These are phyloP conservation scores for Blastobasis adustella DNA, from an alignment of 2,888 invertebrate genomes.

Conservation along the genomic window DNA sequence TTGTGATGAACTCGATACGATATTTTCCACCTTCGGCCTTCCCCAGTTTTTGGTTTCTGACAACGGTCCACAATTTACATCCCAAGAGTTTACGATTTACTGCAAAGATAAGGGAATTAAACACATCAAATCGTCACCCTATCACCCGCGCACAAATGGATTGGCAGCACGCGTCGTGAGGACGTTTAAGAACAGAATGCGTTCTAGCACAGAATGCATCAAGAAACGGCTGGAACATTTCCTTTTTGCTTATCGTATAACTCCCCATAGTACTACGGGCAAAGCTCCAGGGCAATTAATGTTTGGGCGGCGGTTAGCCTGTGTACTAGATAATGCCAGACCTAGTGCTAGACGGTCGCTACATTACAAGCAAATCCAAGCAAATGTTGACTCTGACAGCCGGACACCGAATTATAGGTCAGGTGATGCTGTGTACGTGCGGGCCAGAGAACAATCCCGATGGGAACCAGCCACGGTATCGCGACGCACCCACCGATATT, in stretches of 20 bases:
- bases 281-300: not conserved
- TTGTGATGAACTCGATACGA: not conserved
- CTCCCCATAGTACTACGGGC: not conserved
- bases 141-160: not conserved
- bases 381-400: not conserved
- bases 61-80: constrained; percentile 1
- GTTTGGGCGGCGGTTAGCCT: not conserved
- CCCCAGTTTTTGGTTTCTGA: not conserved
- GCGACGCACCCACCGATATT: not conserved
- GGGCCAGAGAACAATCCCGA: not conserved
- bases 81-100: not conserved
- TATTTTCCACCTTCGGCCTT: not conserved
- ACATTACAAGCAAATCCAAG: not conserved
- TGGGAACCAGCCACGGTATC: not conserved
- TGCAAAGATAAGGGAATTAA: not conserved
- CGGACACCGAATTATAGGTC: not conserved
- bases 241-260: constrained; percentile 1
- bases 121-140: not conserved
- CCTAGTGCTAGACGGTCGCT: not conserved
- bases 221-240: constrained; percentile 2
- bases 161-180: not conserved
- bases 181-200: constrained; percentile 1
- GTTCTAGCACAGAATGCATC: not conserved
- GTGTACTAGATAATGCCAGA: not conserved
- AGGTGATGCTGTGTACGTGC: not conserved